phyloP scores from a whole-genome alignment of 2,797 vertebrate genomes.

The Setipinna tenuifilis region DNA sequence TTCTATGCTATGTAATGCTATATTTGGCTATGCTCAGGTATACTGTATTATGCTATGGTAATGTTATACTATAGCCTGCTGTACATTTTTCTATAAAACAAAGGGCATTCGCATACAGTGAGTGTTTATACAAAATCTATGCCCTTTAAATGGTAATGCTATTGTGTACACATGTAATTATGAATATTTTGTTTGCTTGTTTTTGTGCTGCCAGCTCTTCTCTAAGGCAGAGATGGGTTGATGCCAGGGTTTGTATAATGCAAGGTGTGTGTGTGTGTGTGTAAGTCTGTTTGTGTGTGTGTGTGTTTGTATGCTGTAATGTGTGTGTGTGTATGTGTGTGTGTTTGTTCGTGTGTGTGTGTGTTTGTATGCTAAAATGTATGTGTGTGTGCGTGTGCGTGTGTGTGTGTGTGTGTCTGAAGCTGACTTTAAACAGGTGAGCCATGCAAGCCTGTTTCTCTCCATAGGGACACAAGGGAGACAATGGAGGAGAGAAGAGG shows the following conservation, averaged over 20 bases:
- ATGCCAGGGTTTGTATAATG: too few species aligned
- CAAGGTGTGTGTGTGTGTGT: not conserved
- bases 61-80: not conserved
- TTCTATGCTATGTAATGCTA: not conserved
- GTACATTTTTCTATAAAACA: too few species aligned
- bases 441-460: not conserved
- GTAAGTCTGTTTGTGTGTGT: slow-evolving; percentile 2
- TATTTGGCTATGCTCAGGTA: not conserved
- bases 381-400: not conserved
- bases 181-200: too few species aligned
- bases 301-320: not conserved
- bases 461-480: slow-evolving; percentile 18
- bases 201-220: too few species aligned
- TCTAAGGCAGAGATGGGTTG: too few species aligned
- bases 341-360: too few species aligned
- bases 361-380: too few species aligned
- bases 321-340: not conserved
- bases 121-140: too few species aligned
- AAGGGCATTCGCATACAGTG: too few species aligned
- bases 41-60: not conserved
- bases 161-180: too few species aligned
- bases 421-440: not conserved
- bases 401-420: slow-evolving; percentile 15
- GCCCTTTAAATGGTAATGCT: too few species aligned
- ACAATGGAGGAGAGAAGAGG: slow-evolving; percentile 23